Evolutionary conservation across 1,140 invertebrate genomes (phyloP), one percentile per base, ranked within the genome.

Genomic region (Hermetia illucens): DNA sequence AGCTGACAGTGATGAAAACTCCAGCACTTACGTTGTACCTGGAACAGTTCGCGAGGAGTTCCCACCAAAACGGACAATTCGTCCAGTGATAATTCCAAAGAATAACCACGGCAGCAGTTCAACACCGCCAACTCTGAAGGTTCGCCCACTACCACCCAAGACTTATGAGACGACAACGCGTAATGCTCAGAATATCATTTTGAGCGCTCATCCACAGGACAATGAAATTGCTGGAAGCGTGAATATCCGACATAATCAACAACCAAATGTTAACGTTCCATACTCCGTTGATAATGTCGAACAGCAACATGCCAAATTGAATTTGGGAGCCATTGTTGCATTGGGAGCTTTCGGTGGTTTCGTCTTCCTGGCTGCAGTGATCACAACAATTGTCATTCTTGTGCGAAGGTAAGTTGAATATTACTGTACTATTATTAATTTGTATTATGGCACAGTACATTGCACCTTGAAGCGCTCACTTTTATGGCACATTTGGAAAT

Each of bases 261-360:
- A 50, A 45, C 77, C 63, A 39, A 78, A 68, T 48, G 78, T 65
- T 47, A 82, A 73, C 60, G 66, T 82, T 0, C 79, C 79, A 0
- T 68, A 69, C 37, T 69, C 74, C 2, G 71, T 80, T 1, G 78
- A 82, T 40, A 72, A 67, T 25, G 72, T 75, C 20, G 69, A 74
- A 31, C 60, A 70, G 9, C 67, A 72, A 20, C 74, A 77, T 42
- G 65, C 74, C 2, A 77, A 78, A 50, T 65, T 88, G 3, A 88
- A 87, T 60, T 64, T 87, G 33, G 83, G 84, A 18, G 84, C 85
- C 1, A 85, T 93, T 34, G 88, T 93, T 36, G 85, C 86, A 2
- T 63, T 92, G 9, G 86, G 82, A 12, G 83, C 89, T 1, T 91
- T 92, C 55, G 87, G 85, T 36, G 85, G 80, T 5, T 83, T 94